phyloP scores from a whole-genome alignment of 2,797 vertebrate genomes.

The Onychomys arenicola region DNA sequence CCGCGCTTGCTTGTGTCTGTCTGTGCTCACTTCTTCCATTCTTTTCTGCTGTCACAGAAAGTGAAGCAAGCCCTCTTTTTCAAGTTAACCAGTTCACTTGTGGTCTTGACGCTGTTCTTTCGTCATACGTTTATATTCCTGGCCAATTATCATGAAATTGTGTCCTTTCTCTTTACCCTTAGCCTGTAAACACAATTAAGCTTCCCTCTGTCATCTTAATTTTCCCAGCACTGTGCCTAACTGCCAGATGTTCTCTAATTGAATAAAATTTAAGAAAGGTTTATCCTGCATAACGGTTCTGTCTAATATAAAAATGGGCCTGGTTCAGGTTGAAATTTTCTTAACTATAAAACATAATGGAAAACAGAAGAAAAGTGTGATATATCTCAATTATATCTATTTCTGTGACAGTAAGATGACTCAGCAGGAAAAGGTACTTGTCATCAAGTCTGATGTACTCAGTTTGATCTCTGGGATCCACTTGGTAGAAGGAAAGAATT shows the following conservation, averaged over 20 bases:
- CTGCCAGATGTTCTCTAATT: neutral
- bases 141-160: neutral
- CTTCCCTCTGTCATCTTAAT: neutral
- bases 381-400: neutral
- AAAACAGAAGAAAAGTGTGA: constrained; percentile 42
- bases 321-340: neutral
- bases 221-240: neutral
- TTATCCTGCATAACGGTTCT: neutral
- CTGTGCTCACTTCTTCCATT: neutral
- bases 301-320: neutral
- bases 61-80: neutral
- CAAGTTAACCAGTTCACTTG: neutral
- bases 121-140: neutral
- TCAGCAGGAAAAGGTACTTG: neutral
- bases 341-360: constrained; percentile 20
- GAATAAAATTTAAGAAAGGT: neutral
- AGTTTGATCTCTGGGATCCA: neutral
- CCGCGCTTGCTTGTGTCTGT: neutral
- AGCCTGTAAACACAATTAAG: neutral
- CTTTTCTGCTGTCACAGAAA: neutral
- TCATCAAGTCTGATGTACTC: neutral
- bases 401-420: neutral
- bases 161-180: constrained; percentile 4
- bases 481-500: neutral
- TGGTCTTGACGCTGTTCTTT: neutral